Percentiles rank a stretch among this genome's conserved stretches.
These are phyloP conservation scores for Pelobates cultripes DNA, from an alignment of 2,797 vertebrate species.

Conservation along the genomic window DNA sequence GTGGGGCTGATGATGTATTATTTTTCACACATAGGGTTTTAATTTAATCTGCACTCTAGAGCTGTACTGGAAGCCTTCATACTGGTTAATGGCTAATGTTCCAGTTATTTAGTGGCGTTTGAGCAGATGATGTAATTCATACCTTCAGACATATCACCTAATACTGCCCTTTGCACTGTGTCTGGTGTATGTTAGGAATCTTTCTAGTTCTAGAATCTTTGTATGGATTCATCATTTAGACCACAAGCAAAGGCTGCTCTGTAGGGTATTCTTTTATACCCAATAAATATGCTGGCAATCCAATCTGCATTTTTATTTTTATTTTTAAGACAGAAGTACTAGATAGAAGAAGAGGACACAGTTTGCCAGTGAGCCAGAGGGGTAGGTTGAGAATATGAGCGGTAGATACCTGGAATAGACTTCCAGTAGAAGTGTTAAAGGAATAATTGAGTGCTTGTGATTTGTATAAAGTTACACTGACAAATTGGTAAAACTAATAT, in stretches of 20 bases:
- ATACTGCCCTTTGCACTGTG: not conserved
- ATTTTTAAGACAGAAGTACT: too few species aligned
- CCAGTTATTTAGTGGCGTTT: not conserved
- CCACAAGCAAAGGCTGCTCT: too few species aligned
- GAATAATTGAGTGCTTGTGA: too few species aligned
- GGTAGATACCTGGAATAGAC: too few species aligned
- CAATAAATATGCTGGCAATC: not conserved
- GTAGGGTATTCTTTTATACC: too few species aligned
- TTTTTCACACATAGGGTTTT: conserved; percentile 19
- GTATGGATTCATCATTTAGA: too few species aligned
- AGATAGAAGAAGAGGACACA: too few species aligned
- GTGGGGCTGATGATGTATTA: not conserved
- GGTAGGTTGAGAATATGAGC: too few species aligned
- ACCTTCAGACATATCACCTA: not conserved
- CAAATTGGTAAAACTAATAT: too few species aligned
- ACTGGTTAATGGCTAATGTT: not conserved
- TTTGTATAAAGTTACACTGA: too few species aligned
- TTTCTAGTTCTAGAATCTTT: not conserved
- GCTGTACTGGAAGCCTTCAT: not conserved
- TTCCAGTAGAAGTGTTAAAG: too few species aligned
- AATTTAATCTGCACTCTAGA: not conserved
- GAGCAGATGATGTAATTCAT: not conserved
- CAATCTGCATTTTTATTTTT: not conserved
- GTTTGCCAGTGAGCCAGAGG: too few species aligned
- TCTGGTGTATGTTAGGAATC: not conserved